Conservation (phyloP, 2,888 invertebrate species). For the Hydrotaea diabolus region DNA sequence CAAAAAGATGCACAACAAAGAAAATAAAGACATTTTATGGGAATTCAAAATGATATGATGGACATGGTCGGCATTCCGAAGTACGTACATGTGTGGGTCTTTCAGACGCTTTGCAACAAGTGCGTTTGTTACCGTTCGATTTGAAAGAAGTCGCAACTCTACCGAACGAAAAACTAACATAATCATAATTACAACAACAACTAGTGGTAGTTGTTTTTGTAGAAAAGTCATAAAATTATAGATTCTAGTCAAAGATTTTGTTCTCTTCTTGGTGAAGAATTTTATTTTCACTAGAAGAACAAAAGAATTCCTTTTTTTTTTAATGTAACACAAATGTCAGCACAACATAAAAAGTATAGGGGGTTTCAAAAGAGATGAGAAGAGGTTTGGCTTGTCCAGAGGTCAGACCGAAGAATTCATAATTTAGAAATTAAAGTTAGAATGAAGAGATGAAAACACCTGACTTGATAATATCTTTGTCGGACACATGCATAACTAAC, state of each 20-base stretch:
- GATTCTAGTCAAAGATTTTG: constrained; percentile 55
- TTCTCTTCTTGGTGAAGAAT: constrained; percentile 28
- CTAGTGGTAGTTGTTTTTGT: constrained; percentile 43
- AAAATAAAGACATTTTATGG: constrained; percentile 54
- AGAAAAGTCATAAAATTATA: constrained; percentile 74
- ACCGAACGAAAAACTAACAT: background rate
- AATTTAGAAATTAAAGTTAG: constrained; percentile 46
- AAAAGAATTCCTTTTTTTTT: constrained; percentile 57
- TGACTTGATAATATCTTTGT: constrained; percentile 55
- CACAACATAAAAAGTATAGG: constrained; percentile 57
- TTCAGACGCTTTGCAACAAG: constrained; percentile 57
- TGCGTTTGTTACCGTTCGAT: constrained; percentile 70
- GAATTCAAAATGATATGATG: constrained; percentile 25
- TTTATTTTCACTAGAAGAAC: constrained; percentile 40
- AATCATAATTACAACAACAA: background rate
- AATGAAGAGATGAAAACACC: constrained; percentile 40
- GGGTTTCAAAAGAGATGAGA: background rate
- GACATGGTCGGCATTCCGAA: constrained; percentile 54
- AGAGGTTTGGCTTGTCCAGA: background rate
- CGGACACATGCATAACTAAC: constrained; percentile 17
- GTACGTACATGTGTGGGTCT: constrained; percentile 64
- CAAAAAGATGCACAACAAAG: background rate
- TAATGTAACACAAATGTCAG: constrained; percentile 72
- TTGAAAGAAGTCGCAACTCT: constrained; percentile 47
- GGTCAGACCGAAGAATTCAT: constrained; percentile 3